phyloP scores from a whole-genome alignment of 2,113 vertebrate genomes.

The Malaclemys terrapin region DNA sequence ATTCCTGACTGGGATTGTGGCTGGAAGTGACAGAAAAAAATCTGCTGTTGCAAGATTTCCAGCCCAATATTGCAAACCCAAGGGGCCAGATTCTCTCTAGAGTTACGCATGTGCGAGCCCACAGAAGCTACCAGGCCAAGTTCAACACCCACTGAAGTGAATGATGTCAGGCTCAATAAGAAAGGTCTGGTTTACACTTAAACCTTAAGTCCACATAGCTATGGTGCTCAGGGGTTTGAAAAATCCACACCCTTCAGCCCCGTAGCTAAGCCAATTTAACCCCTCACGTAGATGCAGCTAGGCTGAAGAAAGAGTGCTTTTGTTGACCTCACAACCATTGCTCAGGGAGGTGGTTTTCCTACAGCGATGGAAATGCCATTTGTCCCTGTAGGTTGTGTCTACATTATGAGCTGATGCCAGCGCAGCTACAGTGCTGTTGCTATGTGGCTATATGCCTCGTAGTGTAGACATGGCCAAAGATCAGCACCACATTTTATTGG shows the following conservation, averaged over 20 bases:
- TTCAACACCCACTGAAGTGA: background rate
- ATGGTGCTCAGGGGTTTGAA: background rate
- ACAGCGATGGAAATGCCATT: too few relatives aligned
- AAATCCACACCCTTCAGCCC: background rate
- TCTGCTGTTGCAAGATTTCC: background rate
- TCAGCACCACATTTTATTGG: accelerated
- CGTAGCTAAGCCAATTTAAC: background rate
- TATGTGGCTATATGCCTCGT: background rate
- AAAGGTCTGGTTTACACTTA: background rate
- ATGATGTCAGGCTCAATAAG: background rate
- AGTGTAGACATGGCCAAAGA: background rate
- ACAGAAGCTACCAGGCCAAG: accelerated
- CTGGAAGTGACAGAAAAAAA: background rate
- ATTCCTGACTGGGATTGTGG: background rate
- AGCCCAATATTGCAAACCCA: accelerated
- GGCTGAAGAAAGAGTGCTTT: background rate
- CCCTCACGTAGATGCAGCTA: too few relatives aligned
- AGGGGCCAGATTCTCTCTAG: accelerated
- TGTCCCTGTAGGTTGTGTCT: background rate
- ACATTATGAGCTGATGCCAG: background rate
- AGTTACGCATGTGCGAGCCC: background rate
- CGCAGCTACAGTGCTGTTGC: background rate
- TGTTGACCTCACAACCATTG: too few relatives aligned
- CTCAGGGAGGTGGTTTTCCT: too few relatives aligned
- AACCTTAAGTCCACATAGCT: background rate